Conservation (phyloP, 2,888 invertebrate genomes). For the Ernsta delagoae region DNA sequence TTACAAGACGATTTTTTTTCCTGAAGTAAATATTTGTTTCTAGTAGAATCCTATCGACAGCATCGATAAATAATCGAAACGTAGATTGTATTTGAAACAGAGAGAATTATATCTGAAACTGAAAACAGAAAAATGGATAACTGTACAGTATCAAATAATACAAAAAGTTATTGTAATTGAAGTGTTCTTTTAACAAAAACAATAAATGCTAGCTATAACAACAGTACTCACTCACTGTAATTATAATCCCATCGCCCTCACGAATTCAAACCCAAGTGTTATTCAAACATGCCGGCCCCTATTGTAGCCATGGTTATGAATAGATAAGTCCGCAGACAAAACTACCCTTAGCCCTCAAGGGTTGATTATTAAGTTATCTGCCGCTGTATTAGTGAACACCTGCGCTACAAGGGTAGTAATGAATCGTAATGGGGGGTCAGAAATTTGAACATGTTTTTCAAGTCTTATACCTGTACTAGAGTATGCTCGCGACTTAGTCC, state of each 20-base stretch:
- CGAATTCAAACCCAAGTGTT: constrained; percentile 35
- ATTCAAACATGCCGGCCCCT: constrained; percentile 30
- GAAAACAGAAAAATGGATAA: too few relatives aligned
- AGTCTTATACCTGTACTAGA: neutral
- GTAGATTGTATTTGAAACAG: too few relatives aligned
- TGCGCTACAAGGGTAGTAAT: constrained; percentile 15
- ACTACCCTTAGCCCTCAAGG: constrained; percentile 25
- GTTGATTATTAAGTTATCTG: constrained; percentile 33
- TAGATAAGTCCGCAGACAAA: constrained; percentile 26
- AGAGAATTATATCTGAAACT: too few relatives aligned
- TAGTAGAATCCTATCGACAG: too few relatives aligned
- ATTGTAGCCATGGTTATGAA: constrained; percentile 31
- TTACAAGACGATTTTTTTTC: too few relatives aligned
- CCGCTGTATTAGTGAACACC: constrained; percentile 29
- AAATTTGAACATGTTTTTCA: neutral
- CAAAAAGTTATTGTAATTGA: too few relatives aligned
- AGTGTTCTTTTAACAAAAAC: too few relatives aligned
- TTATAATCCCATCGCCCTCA: constrained; percentile 22
- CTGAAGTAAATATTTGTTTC: too few relatives aligned
- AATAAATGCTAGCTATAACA: too few relatives aligned
- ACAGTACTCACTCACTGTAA: constrained; percentile 5
- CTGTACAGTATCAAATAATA: too few relatives aligned
- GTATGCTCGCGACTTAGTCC: too few relatives aligned
- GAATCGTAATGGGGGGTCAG: constrained; percentile 15
- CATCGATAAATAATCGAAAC: too few relatives aligned